Base-by-base conservation (phyloP, 2,888 invertebrate species). In the Pasiphila rectangulata region DNA sequence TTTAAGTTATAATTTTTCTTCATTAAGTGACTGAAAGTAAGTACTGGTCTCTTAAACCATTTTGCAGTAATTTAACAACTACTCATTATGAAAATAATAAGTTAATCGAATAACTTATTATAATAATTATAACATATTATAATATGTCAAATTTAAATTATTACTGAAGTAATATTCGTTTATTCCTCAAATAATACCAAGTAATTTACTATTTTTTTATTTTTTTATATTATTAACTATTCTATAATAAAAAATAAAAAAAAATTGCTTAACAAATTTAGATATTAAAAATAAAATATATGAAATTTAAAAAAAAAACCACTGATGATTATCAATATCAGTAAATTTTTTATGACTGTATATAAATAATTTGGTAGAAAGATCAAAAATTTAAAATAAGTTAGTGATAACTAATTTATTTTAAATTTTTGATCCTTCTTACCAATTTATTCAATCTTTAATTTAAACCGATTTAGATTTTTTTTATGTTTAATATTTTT, bases 41-140 rank as follows among this genome's bases (percentile, higher is more conserved):
- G 92, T 90, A 89, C 46, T 91, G 91, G 90, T 92, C 91, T 92
- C 91, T 93, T 92, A 92, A 93, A 91, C 89, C 91, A 91, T 66
- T 70, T 74, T 60, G 92, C 91, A 91, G 90, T 91, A 91, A 85
- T 78, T 80, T 90, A 90, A 83, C 89, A 81, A 55, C 68, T 91
- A 91, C 90, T 91, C 90, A 89, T 91, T 91, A 90, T 91, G 90
- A 88, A 67, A 88, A 90, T 92, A 91, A 86, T 90, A 91, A 82
- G 78, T 84, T 85, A 89, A 82, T 76, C 23, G n/a, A n/a, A 69
- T 80, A 83, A 83, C 83, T 75, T 83, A 76, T n/a, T n/a, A n/a
- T n/a, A 91, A 89, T 83, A 89, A 82, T 76, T 24, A 69, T 80
- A 83, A 83, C 83, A 75, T 83, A 76, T n/a, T n/a, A n/a, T n/a